A percentile compares a stretch with the other conserved stretches of the same genome.
Conservation (phyloP, 1,140 invertebrate genomes). For the Pseudomyrmex cubaensis region DNA sequence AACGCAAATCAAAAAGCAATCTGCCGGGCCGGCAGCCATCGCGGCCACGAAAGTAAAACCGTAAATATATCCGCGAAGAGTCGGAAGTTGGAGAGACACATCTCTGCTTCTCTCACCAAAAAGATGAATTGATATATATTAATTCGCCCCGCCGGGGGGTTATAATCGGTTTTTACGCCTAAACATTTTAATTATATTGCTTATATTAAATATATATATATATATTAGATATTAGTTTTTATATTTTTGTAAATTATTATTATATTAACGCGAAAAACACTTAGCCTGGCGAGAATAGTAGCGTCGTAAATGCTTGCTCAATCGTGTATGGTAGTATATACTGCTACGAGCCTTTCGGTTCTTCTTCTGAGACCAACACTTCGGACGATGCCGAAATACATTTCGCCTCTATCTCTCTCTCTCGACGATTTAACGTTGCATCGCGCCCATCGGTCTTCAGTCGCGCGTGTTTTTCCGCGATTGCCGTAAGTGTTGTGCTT, state of each 20-base stretch:
- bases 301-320: constrained; percentile 1
- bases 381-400: constrained; percentile 40
- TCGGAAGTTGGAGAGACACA: constrained; percentile 14
- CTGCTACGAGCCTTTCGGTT: constrained; percentile 12
- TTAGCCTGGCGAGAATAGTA: not conserved
- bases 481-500: constrained; percentile 51
- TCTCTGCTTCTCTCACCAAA: not conserved
- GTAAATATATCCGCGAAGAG: constrained; percentile 71
- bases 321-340: not conserved
- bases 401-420: constrained; percentile 8
- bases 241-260: not conserved
- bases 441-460: constrained; percentile 49
- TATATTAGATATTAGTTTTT: no score
- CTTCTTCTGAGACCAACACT: constrained; percentile 32
- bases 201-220: no score
- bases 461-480: constrained; percentile 46
- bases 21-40: constrained; percentile 72
- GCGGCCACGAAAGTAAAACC: constrained; percentile 73
- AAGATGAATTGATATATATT: constrained; percentile 31
- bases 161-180: no score
- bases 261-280: not conserved
- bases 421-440: constrained; percentile 49
- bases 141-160: not conserved
- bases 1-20: constrained; percentile 84
- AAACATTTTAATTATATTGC: no score